A percentile compares a stretch with the other conserved stretches of the same genome.
Conservation (phyloP, 2,113 vertebrate species). For the Leucosticte australis region DNA sequence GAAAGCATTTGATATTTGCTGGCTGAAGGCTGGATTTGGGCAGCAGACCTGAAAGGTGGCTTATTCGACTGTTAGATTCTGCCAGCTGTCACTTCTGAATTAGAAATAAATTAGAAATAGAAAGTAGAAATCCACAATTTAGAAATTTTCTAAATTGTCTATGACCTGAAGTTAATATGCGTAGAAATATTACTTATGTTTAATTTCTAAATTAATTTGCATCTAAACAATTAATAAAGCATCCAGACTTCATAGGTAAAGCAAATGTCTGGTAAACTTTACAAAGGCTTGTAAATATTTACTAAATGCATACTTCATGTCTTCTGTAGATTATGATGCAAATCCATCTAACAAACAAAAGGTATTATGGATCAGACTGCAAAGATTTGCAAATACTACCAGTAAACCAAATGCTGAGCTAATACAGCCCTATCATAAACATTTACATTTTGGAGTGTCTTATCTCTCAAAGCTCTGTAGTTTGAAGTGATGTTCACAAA, state of each 20-base stretch:
- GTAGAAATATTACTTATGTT: not conserved
- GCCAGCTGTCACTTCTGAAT: not conserved
- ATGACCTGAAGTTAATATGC: not conserved
- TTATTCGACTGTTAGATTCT: not conserved
- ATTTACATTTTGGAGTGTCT: not conserved
- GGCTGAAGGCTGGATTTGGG: constrained; percentile 3
- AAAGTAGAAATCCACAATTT: not conserved
- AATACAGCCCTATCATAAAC: not conserved
- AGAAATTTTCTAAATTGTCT: not conserved
- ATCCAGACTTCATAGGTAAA: not conserved
- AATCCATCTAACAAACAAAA: not conserved
- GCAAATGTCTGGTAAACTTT: not conserved
- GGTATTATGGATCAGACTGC: not conserved
- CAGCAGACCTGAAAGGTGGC: constrained; percentile 19
- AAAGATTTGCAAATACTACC: not conserved
- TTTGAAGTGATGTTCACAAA: not conserved
- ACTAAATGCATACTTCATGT: not conserved
- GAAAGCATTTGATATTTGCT: not conserved
- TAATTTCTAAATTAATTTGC: not conserved
- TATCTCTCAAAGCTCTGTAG: not conserved
- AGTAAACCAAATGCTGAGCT: not conserved
- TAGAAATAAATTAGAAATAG: not conserved
- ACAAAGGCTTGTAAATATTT: not conserved
- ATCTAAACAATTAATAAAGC: not conserved
- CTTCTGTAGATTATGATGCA: not conserved